Percentiles rank a stretch among this genome's conserved stretches.
These are phyloP conservation scores for Eupithecia tripunctaria DNA, from an alignment of 2,888 invertebrate species.

Conservation along the genomic window DNA sequence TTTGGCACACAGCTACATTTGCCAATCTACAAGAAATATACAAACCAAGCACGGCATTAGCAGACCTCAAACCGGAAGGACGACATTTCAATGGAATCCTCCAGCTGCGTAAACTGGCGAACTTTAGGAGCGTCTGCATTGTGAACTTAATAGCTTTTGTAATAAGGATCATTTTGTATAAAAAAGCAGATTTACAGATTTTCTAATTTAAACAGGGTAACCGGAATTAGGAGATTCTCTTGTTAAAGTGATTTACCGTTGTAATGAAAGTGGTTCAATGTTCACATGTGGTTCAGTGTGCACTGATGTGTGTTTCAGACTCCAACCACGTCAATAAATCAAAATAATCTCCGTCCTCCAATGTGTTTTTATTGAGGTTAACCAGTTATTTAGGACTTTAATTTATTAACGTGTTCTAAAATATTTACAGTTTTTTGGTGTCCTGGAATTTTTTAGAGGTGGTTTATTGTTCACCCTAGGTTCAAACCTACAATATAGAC, in stretches of 20 bases:
- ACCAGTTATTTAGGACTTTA: too few species aligned
- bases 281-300: neutral
- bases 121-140: neutral
- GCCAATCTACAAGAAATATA: neutral
- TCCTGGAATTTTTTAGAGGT: neutral
- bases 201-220: neutral
- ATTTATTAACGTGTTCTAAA: neutral
- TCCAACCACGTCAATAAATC: neutral
- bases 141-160: neutral
- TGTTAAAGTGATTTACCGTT: neutral
- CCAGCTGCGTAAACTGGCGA: neutral
- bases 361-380: neutral
- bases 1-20: neutral
- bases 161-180: neutral
- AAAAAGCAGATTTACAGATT: neutral
- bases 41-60: neutral
- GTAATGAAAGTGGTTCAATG: neutral
- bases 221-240: neutral
- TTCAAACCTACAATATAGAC: too few species aligned
- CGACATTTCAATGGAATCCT: neutral
- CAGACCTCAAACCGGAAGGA: neutral
- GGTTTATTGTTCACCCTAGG: neutral
- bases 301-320: neutral
- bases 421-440: neutral
- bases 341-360: neutral